phyloP scores from a whole-genome alignment of 2,888 invertebrate species.

The Euzophera pinguis region DNA sequence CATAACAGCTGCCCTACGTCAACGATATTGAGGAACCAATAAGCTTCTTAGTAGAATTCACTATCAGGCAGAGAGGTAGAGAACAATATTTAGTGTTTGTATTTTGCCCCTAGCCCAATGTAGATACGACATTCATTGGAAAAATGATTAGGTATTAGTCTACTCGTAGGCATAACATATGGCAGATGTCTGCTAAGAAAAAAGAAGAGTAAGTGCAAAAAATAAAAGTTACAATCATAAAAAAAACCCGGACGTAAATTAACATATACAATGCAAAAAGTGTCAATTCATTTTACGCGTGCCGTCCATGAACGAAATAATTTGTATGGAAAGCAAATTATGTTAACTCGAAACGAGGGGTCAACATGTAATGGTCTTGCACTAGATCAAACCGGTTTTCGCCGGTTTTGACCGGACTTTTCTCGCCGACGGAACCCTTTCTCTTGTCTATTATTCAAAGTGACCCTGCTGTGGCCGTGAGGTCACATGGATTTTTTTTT shows the following conservation, averaged over 20 bases:
- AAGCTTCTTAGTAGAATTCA: too few relatives aligned
- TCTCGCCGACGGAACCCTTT: slow-evolving; percentile 37
- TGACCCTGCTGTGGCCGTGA: slow-evolving; percentile 31
- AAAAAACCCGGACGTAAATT: background rate
- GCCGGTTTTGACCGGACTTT: slow-evolving; percentile 36
- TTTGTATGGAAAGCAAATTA: slow-evolving; percentile 8
- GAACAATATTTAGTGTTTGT: too few relatives aligned
- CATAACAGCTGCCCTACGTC: too few relatives aligned
- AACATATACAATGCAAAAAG: background rate
- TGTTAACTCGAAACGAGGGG: background rate
- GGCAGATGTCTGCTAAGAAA: too few relatives aligned
- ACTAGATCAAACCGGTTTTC: slow-evolving; percentile 32
- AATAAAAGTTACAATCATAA: background rate
- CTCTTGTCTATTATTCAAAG: slow-evolving; percentile 38
- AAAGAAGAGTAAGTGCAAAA: background rate
- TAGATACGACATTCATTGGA: too few relatives aligned
- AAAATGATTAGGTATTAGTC: too few relatives aligned
- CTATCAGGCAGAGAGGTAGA: too few relatives aligned
- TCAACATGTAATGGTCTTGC: slow-evolving; percentile 22
- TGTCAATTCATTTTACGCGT: slow-evolving; percentile 1
- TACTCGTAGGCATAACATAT: too few relatives aligned
- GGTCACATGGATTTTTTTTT: slow-evolving; percentile 24
- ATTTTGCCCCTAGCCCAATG: too few relatives aligned
- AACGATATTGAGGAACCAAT: too few relatives aligned
- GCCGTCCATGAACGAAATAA: slow-evolving; percentile 4